Conservation (phyloP, 2,113 vertebrate species). For the Bostrychus sinensis region DNA sequence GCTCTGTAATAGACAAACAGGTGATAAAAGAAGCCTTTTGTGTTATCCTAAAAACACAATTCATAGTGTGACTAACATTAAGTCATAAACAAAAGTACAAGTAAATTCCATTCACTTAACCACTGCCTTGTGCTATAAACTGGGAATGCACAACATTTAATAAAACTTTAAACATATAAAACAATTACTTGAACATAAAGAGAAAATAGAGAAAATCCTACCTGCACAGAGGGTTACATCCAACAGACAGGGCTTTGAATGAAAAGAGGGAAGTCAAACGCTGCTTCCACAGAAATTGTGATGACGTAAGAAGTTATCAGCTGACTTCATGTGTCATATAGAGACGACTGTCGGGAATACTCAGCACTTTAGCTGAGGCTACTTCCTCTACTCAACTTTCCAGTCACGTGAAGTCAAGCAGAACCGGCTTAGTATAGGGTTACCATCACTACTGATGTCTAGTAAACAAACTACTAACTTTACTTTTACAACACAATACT, state of each 20-base stretch:
- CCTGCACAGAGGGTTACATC: constrained; percentile 6
- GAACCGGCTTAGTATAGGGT: neutral
- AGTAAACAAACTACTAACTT: no score
- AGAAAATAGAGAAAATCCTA: constrained; percentile 15
- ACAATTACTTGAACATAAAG: neutral
- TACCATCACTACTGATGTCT: no score
- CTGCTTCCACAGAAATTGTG: neutral
- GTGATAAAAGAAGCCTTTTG: no score
- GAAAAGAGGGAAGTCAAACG: neutral
- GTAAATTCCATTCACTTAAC: no score
- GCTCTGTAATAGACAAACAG: no score
- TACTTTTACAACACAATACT: no score
- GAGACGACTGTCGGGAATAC: constrained; percentile 7
- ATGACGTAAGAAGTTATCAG: constrained; percentile 25
- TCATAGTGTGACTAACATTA: no score
- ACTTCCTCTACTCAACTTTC: neutral
- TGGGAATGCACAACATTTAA: no score
- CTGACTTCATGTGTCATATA: constrained; percentile 25
- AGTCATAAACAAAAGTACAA: no score
- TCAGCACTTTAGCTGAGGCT: constrained; percentile 34
- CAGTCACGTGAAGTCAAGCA: neutral
- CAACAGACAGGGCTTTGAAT: neutral
- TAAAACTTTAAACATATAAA: no score
- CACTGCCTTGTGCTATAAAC: no score
- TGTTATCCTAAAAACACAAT: no score